Percentiles rank a stretch among this genome's conserved stretches.
Evolutionary conservation across 1,140 invertebrate species (phyloP).

Genomic region (Lineus longissimus): DNA sequence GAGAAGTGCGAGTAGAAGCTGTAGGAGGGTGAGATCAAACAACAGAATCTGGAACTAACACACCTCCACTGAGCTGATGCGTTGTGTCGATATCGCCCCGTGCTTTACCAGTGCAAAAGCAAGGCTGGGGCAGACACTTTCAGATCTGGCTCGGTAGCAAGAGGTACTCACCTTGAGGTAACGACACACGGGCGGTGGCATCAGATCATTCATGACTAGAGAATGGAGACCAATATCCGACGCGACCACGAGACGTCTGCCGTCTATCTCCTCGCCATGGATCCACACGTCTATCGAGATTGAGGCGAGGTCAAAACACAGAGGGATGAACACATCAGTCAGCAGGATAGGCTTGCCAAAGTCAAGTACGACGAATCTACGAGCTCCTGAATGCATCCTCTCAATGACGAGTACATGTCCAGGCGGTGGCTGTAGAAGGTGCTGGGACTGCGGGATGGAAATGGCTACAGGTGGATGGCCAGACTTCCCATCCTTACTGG

Average conservation of each 20-base stretch:
- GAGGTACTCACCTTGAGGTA: constrained; percentile 71
- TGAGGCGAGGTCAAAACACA: constrained; percentile 79
- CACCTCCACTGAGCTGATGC: too few relatives aligned
- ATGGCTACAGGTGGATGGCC: neutral
- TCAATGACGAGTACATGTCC: constrained; percentile 86
- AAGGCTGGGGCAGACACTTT: too few relatives aligned
- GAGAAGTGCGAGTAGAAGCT: too few relatives aligned
- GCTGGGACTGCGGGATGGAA: constrained; percentile 67
- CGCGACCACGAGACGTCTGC: constrained; percentile 76
- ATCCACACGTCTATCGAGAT: constrained; percentile 85
- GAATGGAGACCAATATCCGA: constrained; percentile 79
- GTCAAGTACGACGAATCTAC: constrained; percentile 81
- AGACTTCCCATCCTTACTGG: constrained; percentile 18
- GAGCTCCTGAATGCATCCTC: constrained; percentile 79
- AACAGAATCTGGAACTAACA: too few relatives aligned
- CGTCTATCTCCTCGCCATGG: constrained; percentile 73
- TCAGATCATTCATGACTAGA: constrained; percentile 79
- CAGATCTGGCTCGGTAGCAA: too few relatives aligned
- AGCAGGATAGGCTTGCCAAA: constrained; percentile 80
- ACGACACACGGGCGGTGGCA: constrained; percentile 80
- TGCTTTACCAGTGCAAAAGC: too few relatives aligned
- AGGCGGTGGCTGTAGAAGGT: constrained; percentile 66
- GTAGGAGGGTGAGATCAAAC: too few relatives aligned
- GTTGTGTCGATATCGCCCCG: too few relatives aligned
- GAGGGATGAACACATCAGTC: constrained; percentile 83